Conservation (phyloP, 2,888 invertebrate species). For the Drosophila paranaensis region DNA sequence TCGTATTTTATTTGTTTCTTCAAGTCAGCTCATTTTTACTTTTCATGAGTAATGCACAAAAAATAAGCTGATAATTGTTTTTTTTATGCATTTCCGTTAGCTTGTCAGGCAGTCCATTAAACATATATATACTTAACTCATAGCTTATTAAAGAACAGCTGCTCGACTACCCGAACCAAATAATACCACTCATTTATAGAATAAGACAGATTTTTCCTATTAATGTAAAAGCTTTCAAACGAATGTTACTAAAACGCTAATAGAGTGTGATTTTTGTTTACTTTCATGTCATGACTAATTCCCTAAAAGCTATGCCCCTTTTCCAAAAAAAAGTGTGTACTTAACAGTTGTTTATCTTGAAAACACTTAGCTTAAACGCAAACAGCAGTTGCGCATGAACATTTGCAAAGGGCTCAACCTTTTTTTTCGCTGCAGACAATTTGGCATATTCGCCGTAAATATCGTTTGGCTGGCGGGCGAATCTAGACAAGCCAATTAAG, state of each 20-base stretch:
- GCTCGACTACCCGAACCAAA: neutral
- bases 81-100: constrained; percentile 49
- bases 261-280: neutral
- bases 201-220: neutral
- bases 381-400: constrained; percentile 16
- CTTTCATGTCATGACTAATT: neutral
- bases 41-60: constrained; percentile 37
- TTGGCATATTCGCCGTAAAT: constrained; percentile 47
- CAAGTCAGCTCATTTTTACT: constrained; percentile 31
- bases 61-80: constrained; percentile 40
- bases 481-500: constrained; percentile 62
- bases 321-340: neutral
- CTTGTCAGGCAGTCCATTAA: neutral
- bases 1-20: constrained; percentile 12
- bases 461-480: constrained; percentile 26
- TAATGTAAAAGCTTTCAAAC: neutral
- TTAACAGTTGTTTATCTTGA: neutral
- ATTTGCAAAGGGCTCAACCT: neutral
- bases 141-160: neutral
- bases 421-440: constrained; percentile 32
- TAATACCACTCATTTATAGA: neutral
- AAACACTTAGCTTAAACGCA: neutral
- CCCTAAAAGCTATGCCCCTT: neutral
- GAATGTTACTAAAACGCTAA: neutral
- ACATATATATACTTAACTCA: neutral